Evolutionary conservation across 2,113 vertebrate genomes (phyloP), one percentile per base, ranked within the genome.

Genomic region (Crocuta crocuta): DNA sequence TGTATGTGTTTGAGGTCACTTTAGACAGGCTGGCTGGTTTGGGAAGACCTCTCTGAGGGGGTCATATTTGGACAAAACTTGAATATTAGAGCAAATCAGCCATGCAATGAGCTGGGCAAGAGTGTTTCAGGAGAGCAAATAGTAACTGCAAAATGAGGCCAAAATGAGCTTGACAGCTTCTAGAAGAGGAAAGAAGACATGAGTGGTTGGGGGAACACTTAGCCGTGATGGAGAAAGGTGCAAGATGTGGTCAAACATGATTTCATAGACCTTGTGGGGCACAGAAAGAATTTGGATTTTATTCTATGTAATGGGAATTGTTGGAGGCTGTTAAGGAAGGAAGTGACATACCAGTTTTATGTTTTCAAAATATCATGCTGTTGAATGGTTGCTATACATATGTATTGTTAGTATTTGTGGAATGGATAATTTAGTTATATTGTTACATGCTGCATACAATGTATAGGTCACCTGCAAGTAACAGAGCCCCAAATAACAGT

Each of bases 71-170:
- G 39, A 61, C 50, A 93, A 39, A 95, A 74, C 28, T 24, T 91
- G 63, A 71, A 79, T 48, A 91, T 76, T 79, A 70, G 68, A 96
- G 9, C 16, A 55, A 95, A 91, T 68, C 35, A 95, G 4, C 39
- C 35, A 85, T 61, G 33, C 24, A 65, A 58, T 71, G 33, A 84
- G 43, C 15, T 84, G 74, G 43, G 17, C 26, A 79, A 79, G 12
- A 31, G 23, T 91, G 35, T 89, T 95, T 82, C n/a, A 85, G 76
- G 73, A 94, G 23, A 91, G 33, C 43, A 84, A 91, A 80, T 13
- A 85, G 55, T 61, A 80, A 84, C 48, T 70, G 19, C 55, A 58
- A 91, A 92, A 48, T 26, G 76, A 88, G 61, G 23, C 13, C 58
- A 31, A 28, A 92, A 83, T 63, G 39, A 93, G 7, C 21, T 78